Conservation (phyloP, 2,113 vertebrate genomes). For the Fulmarus glacialis region DNA sequence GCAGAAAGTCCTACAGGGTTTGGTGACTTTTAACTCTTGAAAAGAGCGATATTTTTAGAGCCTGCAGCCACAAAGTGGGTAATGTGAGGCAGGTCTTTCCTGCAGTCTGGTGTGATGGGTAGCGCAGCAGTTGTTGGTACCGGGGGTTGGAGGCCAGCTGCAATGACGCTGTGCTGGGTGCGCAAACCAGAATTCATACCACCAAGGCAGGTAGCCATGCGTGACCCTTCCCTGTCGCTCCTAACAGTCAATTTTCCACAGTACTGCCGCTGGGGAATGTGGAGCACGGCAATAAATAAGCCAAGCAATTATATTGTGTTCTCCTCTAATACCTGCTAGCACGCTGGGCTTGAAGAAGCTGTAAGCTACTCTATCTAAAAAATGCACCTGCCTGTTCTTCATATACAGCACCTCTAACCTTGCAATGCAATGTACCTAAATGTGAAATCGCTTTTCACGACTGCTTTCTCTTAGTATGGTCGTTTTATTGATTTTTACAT, state of each 20-base stretch:
- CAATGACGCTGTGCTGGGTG: too few relatives aligned
- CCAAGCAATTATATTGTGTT: not conserved
- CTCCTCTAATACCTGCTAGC: not conserved
- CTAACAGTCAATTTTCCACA: not conserved
- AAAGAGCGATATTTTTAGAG: not conserved
- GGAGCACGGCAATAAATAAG: not conserved
- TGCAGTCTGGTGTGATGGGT: rapidly evolving
- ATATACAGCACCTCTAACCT: not conserved
- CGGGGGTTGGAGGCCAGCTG: not conserved
- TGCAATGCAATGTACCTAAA: not conserved
- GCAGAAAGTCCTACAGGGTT: not conserved
- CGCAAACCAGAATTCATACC: too few relatives aligned
- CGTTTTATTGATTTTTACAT: not conserved
- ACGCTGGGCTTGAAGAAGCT: not conserved
- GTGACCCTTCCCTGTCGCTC: not conserved
- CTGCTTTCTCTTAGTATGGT: too few relatives aligned
- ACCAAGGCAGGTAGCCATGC: too few relatives aligned
- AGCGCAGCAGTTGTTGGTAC: not conserved
- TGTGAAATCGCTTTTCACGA: not conserved
- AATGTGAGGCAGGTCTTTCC: not conserved
- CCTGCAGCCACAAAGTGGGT: not conserved
- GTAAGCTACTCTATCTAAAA: not conserved
- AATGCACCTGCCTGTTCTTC: too few relatives aligned
- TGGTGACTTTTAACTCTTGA: not conserved
- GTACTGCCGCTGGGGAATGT: not conserved